phyloP scores from a whole-genome alignment of 2,797 vertebrate genomes.

The Huso huso region DNA sequence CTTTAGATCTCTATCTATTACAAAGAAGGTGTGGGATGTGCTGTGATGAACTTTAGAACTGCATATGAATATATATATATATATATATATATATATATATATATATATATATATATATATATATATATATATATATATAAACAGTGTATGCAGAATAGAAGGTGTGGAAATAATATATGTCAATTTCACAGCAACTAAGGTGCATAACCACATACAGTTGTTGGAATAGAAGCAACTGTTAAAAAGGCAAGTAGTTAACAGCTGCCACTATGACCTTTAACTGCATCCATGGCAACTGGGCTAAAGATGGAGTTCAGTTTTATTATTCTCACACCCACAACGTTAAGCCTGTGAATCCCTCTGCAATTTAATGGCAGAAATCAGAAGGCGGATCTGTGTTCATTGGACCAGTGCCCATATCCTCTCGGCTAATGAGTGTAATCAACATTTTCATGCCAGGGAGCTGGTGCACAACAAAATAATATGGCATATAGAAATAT shows the following conservation, averaged over 20 bases:
- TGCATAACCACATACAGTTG: neutral
- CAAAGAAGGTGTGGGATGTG: too few relatives aligned
- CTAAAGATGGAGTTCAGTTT: conserved; percentile 74
- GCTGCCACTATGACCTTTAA: conserved; percentile 83
- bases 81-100: too few relatives aligned
- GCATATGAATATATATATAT: too few relatives aligned
- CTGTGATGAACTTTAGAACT: too few relatives aligned
- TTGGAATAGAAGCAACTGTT: conserved; percentile 47
- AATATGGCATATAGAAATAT: conserved; percentile 79
- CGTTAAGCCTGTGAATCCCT: conserved; percentile 71
- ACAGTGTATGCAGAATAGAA: too few relatives aligned
- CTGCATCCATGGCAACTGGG: conserved; percentile 79
- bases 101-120: neutral
- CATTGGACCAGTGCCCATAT: conserved; percentile 90
- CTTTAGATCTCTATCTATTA: too few relatives aligned
- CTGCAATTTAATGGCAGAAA: conserved; percentile 76
- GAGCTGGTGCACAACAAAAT: conserved; percentile 81
- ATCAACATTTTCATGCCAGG: conserved; percentile 95
- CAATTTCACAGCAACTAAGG: too few relatives aligned
- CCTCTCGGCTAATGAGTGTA: conserved; percentile 94
- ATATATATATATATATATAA: conserved; percentile 1
- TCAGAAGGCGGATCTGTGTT: conserved; percentile 78
- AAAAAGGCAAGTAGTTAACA: conserved; percentile 79
- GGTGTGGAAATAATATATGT: too few relatives aligned
- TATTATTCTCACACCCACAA: conserved; percentile 75